Conservation (phyloP, 1,140 invertebrate species). For the Drosophila kepulauana region DNA sequence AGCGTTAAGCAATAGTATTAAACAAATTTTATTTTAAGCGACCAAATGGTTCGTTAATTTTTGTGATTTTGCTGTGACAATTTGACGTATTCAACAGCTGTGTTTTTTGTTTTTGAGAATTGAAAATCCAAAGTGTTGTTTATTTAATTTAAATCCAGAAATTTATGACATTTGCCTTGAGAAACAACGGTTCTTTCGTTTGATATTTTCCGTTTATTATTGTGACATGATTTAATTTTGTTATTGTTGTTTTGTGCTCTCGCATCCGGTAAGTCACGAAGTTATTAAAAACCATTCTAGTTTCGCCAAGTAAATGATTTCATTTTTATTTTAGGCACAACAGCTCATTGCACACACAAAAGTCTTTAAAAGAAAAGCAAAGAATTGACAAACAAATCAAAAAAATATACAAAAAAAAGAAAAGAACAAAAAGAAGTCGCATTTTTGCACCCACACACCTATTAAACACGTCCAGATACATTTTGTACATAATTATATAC, state of each 20-base stretch:
- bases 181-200: conserved; percentile 23
- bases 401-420: conserved; percentile 15
- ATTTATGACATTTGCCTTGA: conserved; percentile 55
- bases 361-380: conserved; percentile 27
- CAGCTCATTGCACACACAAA: conserved; percentile 50
- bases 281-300: conserved; percentile 65
- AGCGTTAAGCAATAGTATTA: conserved; percentile 32
- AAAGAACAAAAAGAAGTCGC: conserved; percentile 54
- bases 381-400: not conserved
- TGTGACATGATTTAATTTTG: conserved; percentile 57
- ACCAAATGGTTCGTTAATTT: conserved; percentile 6
- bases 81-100: conserved; percentile 65
- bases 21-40: conserved; percentile 31
- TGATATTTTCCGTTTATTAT: conserved; percentile 52
- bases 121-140: conserved; percentile 67
- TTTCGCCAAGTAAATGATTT: conserved; percentile 79
- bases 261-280: conserved; percentile 75
- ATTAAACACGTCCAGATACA: conserved; percentile 50
- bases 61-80: conserved; percentile 31
- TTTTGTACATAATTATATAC: conserved; percentile 38
- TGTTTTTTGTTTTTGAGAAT: conserved; percentile 29
- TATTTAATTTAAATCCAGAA: conserved; percentile 67
- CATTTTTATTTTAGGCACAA: conserved; percentile 83
- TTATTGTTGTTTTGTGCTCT: conserved; percentile 55
- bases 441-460: conserved; percentile 51